Evolutionary conservation across 35 echinoderm and acorn worm genomes (phyloP), one percentile per base, ranked within the genome.

Genomic region (Ophiothrix spiculata): DNA sequence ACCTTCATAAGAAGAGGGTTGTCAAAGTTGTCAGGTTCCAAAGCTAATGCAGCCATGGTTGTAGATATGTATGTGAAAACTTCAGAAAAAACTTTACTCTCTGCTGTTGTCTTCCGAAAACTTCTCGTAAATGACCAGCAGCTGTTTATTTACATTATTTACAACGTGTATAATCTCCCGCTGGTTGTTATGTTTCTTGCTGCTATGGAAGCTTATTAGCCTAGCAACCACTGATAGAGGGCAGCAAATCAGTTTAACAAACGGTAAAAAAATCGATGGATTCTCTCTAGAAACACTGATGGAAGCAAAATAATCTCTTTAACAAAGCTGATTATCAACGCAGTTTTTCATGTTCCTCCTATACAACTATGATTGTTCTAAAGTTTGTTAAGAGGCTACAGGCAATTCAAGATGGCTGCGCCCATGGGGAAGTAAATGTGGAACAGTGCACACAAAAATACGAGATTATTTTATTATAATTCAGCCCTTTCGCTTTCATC

Each of bases 1-100:
- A 88, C 86, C 86, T 88, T 88, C 77, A 56, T 81, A 23, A 88
- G 56, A 38, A 88, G 86, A 0, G 86, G 86, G 77, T 88, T 88
- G 39, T 80, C 77, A 63, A 88, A 88, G 1, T 39, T 32, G 56
- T 64, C 41, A 36, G 33, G 32, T 45, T 39, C 39, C 23, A 82
- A 29, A 3, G 39, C 80, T 31, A 82, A 39, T 40, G 80, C 80
- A 46, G 80, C 80, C 40, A 60, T 45, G 39, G 0, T 29, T 42
- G 21, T 39, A n/a, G 1, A 31, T 36, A 36, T 2, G n/a, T 23
- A 38, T 39, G 42, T 39, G 42, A 0, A 6, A 28, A 21, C 10
- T 16, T 19, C 36, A 39, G 36, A 38, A 80, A 39, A 80, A 80
- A 19, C 42, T 35, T 37, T 15, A 80, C 37, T 38, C 1, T 75